Evolutionary conservation across 2,888 invertebrate genomes (phyloP), one percentile per base, ranked within the genome.

Genomic region (Ophion obscuratus): DNA sequence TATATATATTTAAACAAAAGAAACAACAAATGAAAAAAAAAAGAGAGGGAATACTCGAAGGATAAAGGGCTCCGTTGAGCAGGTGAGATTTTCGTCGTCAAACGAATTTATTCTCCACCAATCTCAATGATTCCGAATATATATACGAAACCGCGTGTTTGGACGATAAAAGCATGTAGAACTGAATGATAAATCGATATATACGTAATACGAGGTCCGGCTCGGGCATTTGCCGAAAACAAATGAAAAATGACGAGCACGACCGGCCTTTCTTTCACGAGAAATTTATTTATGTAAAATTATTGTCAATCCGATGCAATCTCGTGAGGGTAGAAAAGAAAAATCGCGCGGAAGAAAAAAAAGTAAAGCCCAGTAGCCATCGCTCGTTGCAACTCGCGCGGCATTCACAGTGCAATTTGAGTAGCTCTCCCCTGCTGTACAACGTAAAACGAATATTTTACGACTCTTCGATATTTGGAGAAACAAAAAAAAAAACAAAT

Each of bases 191-290:
- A 36, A 83, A 86, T 92, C 91, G 92, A 74, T 10, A 94, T 92
- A 93, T 94, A 94, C 94, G 94, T 94, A 94, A 94, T 89, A 90
- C 85, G 91, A 90, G 93, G 93, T 92, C 92, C 87, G 90, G 89
- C 90, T 91, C 90, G 91, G 89, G 88, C 84, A 85, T 87, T 76
- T 75, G 90, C 87, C 75, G 24, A 47, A 20, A 27, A 75, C 27
- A 75, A 75, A 75, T 24, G 20, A 61, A 24, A 67, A 79, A 78
- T 81, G 76, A 85, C 88, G 87, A 88, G 89, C 89, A 89, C 89
- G 92, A 90, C 91, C 92, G 90, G 93, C 93, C 93, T 93, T 93
- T 91, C 90, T 92, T 91, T 91, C 91, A 91, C 90, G 90, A 91
- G 90, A 93, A 91, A 93, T 93, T 92, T 93, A 92, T 93, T 93